phyloP scores from a whole-genome alignment of 1,140 invertebrate genomes.

The Danaus plexippus region DNA sequence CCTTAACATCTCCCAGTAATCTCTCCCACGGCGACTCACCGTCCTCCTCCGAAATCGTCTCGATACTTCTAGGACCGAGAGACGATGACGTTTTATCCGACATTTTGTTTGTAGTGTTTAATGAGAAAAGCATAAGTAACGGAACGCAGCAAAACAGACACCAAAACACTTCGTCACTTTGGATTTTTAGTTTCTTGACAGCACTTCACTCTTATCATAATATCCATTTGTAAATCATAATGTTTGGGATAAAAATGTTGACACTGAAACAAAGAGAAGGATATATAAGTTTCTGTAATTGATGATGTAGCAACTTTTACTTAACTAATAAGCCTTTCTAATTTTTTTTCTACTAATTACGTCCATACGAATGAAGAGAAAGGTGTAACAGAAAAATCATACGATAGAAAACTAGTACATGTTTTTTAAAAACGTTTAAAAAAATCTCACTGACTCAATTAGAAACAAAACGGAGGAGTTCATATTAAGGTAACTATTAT shows the following conservation, averaged over 20 bases:
- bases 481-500: too few species aligned
- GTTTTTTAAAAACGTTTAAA: too few species aligned
- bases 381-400: slow-evolving; percentile 5
- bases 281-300: slow-evolving; percentile 12
- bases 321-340: slow-evolving; percentile 21
- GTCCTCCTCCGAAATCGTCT: slow-evolving; percentile 68
- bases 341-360: slow-evolving; percentile 19
- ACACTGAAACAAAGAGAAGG: slow-evolving; percentile 64
- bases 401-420: slow-evolving; percentile 1
- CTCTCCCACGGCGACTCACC: slow-evolving; percentile 66
- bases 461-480: too few species aligned
- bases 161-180: slow-evolving; percentile 66
- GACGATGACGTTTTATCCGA: slow-evolving; percentile 65
- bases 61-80: slow-evolving; percentile 62
- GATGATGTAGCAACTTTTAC: slow-evolving; percentile 7
- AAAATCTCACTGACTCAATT: too few species aligned
- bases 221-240: slow-evolving; percentile 73
- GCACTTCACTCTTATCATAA: slow-evolving; percentile 72
- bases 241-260: slow-evolving; percentile 71
- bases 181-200: slow-evolving; percentile 71
- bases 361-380: slow-evolving; percentile 9
- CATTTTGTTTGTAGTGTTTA: slow-evolving; percentile 41
- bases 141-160: slow-evolving; percentile 66
- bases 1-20: slow-evolving; percentile 57
- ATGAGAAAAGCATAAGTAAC: slow-evolving; percentile 28